Percentiles rank a stretch among this genome's conserved stretches.
These are phyloP conservation scores for Thymelicus sylvestris DNA, from an alignment of 2,888 invertebrate species.

Conservation along the genomic window DNA sequence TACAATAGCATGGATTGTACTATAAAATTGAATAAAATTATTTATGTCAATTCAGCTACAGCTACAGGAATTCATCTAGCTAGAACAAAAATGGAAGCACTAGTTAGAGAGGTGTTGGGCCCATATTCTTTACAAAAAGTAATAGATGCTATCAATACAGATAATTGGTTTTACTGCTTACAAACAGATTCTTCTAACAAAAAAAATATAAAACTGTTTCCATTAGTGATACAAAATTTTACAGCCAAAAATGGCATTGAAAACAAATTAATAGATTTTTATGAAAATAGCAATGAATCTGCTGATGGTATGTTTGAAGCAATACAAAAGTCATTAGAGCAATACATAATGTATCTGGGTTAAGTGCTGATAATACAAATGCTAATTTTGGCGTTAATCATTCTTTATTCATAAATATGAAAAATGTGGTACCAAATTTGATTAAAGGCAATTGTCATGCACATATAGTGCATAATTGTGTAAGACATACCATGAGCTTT, in stretches of 20 bases:
- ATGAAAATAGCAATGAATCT: slow-evolving; percentile 48
- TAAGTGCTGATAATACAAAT: slow-evolving; percentile 56
- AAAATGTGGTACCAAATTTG: slow-evolving; percentile 42
- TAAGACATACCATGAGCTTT: slow-evolving; percentile 45
- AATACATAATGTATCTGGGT: slow-evolving; percentile 46
- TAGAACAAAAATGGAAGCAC: slow-evolving; percentile 50
- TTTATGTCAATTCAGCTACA: slow-evolving; percentile 44
- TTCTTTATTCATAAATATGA: slow-evolving; percentile 47
- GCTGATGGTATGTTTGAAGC: slow-evolving; percentile 49
- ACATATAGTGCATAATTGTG: slow-evolving; percentile 46
- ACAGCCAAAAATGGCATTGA: slow-evolving; percentile 43
- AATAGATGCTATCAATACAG: slow-evolving; percentile 46
- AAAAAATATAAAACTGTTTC: slow-evolving; percentile 49
- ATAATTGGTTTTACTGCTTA: slow-evolving; percentile 46
- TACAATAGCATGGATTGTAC: slow-evolving; percentile 50
- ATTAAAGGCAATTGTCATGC: slow-evolving; percentile 49
- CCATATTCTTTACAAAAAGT: slow-evolving; percentile 43
- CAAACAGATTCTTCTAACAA: slow-evolving; percentile 50
- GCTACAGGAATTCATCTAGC: slow-evolving; percentile 44
- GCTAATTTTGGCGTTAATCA: slow-evolving; percentile 51
- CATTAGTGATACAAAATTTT: slow-evolving; percentile 49
- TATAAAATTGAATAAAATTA: slow-evolving; percentile 46
- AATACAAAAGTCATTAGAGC: slow-evolving; percentile 42
- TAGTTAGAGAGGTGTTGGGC: slow-evolving; percentile 48
- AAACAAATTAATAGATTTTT: slow-evolving; percentile 48